phyloP scores from a whole-genome alignment of 2,888 invertebrate genomes.

The Sesia bembeciformis region DNA sequence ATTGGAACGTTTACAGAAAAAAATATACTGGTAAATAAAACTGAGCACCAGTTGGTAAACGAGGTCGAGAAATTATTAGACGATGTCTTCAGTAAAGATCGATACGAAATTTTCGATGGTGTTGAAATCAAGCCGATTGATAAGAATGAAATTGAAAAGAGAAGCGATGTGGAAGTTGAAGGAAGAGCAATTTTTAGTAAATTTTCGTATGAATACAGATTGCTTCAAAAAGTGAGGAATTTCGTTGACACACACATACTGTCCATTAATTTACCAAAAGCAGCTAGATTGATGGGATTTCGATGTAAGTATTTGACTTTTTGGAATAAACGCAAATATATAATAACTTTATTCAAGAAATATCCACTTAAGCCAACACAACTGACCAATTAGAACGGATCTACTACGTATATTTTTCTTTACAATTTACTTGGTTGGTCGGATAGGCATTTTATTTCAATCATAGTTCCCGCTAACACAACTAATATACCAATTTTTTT shows the following conservation, averaged over 20 bases:
- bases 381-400: too few relatives aligned
- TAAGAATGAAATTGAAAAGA: conserved; percentile 10
- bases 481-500: too few relatives aligned
- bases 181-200: conserved; percentile 52
- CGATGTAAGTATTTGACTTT: conserved; percentile 63
- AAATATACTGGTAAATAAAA: conserved; percentile 45
- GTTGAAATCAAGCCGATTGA: conserved; percentile 59
- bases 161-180: conserved; percentile 16
- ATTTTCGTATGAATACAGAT: conserved; percentile 65
- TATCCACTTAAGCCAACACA: too few relatives aligned
- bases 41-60: conserved; percentile 51
- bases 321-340: too few relatives aligned
- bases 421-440: too few relatives aligned
- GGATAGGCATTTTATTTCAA: too few relatives aligned
- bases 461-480: too few relatives aligned
- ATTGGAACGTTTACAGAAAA: conserved; percentile 39
- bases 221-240: conserved; percentile 73
- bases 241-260: conserved; percentile 76
- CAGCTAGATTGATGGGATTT: conserved; percentile 77
- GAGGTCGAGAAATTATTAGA: conserved; percentile 75
- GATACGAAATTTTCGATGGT: conserved; percentile 74
- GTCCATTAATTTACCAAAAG: conserved; percentile 79
- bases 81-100: conserved; percentile 67
- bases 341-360: too few relatives aligned
- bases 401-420: too few relatives aligned